Base-by-base conservation (phyloP, 2,888 invertebrate species). In the Agriopis aurantiaria region DNA sequence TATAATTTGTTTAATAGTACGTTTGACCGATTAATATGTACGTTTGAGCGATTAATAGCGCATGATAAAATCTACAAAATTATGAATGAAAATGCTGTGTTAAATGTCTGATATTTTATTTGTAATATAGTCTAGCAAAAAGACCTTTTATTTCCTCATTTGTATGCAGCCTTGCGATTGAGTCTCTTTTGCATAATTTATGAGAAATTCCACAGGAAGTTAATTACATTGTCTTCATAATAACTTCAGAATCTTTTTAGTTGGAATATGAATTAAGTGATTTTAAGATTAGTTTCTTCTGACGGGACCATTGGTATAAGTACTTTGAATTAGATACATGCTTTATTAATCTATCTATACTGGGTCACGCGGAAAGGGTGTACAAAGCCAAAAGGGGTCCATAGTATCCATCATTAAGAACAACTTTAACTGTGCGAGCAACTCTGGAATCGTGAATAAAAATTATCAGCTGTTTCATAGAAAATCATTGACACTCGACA, bases 171-270 rank as follows among this genome's bases (percentile, higher is more conserved):
- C 62, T 62, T 62, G 62, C 9, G 45, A 53, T 46, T 53, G n/a
- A 62, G 62, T 53, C 62, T 52, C 62, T 53, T 52, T 62, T 62
- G 53, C 62, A 62, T 62, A 33, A 62, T 62, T 52, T 33, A 62
- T 62, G 53, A 53, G 53, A 43, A 46, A 61, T 61, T 51, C 52
- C 17, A 53, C 62, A 60, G 53, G 53, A 53, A 62, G 53, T 62
- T 53, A 62, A 45, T 62, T 62, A 53, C 8, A 43, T 52, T 53
- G 62, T 53, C 62, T 62, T 61, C 43, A 52, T 61, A 23, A 58
- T 40, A 40, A 43, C 41, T 56, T 23, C 11, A 46, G 11, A 46
- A 23, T 23, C 8, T 46, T 33, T 46, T 46, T 11, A 23, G 1
- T 45, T 12, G 45, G 6, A 17, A 48, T 48, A 48, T 46, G 12